Conservation (phyloP, 2,888 invertebrate genomes). For the Lucinisca nassula region DNA sequence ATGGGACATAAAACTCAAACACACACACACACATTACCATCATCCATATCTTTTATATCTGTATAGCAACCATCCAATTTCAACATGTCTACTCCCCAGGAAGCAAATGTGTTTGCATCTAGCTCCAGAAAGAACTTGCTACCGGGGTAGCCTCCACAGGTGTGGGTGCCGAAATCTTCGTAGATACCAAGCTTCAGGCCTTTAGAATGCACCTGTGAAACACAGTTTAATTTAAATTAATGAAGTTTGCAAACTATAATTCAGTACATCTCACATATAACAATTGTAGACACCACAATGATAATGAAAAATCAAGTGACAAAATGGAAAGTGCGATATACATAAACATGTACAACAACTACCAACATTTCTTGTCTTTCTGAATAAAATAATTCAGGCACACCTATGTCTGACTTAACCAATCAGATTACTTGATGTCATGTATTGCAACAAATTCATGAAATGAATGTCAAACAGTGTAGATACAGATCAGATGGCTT, state of each 20-base stretch:
- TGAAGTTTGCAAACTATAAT: background rate
- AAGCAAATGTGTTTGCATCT: constrained; percentile 97
- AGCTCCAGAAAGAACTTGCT: constrained; percentile 95
- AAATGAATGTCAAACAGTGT: too few species aligned
- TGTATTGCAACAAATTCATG: too few species aligned
- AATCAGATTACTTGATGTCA: too few species aligned
- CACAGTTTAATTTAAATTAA: background rate
- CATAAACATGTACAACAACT: background rate
- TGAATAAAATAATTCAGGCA: too few species aligned
- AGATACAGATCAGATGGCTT: too few species aligned
- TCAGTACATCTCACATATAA: background rate
- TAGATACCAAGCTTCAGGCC: constrained; percentile 99
- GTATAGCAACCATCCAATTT: constrained; percentile 99
- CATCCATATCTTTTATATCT: constrained; percentile 90
- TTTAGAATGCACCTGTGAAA: constrained; percentile 81
- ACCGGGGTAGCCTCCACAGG: constrained; percentile 99
- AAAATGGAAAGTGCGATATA: background rate
- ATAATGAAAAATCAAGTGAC: background rate
- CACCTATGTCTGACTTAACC: too few species aligned
- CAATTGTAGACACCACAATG: background rate
- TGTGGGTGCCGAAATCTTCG: constrained; percentile 99
- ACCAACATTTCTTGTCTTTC: background rate
- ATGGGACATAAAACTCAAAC: too few species aligned
- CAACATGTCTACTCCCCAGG: constrained; percentile 98
- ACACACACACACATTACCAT: too few species aligned